Evolutionary conservation across 2,797 vertebrate species (phyloP).

Genomic region (Microctenopoma lineatum): DNA sequence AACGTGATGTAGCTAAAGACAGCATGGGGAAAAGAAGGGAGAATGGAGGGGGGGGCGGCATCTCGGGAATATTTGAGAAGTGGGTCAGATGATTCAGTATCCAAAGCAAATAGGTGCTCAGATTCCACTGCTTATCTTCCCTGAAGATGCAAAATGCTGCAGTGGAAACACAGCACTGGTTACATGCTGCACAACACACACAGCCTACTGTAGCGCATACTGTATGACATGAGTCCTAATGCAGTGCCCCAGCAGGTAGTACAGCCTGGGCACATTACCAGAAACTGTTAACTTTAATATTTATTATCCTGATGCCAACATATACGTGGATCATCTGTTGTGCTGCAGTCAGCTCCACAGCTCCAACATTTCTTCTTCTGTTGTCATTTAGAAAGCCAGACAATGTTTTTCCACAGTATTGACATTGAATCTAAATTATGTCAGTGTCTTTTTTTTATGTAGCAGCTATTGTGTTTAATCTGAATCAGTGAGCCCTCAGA

Average conservation of each 20-base stretch:
- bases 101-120: constrained; percentile 76
- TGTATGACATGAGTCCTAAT: constrained; percentile 5
- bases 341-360: constrained; percentile 30
- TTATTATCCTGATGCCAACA: constrained; percentile 26
- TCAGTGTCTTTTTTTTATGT: too few relatives aligned
- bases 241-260: constrained; percentile 10
- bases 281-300: constrained; percentile 13
- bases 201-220: constrained; percentile 5
- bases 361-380: constrained; percentile 23
- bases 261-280: not conserved
- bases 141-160: constrained; percentile 58
- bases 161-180: constrained; percentile 39
- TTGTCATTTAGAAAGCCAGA: constrained; percentile 12
- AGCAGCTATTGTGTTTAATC: too few relatives aligned
- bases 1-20: constrained; percentile 55
- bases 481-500: constrained; percentile 54
- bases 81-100: constrained; percentile 78
- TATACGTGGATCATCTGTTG: constrained; percentile 19
- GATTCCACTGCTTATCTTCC: constrained; percentile 54
- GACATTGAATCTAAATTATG: too few relatives aligned
- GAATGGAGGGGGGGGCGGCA: constrained; percentile 17
- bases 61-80: constrained; percentile 69
- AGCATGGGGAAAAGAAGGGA: constrained; percentile 27
- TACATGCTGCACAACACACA: constrained; percentile 21
- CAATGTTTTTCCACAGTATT: too few relatives aligned